Evolutionary conservation across 2,113 vertebrate species (phyloP).

Genomic region (Neogale vison): DNA sequence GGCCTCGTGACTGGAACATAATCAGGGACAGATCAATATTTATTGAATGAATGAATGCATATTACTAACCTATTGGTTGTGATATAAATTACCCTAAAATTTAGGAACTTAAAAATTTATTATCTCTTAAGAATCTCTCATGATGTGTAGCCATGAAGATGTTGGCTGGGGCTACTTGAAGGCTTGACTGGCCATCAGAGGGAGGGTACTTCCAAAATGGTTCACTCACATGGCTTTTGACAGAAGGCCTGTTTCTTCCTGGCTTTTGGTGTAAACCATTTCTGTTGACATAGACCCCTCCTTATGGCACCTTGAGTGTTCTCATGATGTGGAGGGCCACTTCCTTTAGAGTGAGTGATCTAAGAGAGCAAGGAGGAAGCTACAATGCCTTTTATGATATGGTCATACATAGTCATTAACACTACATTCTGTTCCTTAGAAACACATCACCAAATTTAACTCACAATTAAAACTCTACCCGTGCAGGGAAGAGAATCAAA

Average conservation of each 20-base stretch:
- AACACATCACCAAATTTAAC: neutral
- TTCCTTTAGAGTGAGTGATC: neutral
- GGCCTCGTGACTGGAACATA: neutral
- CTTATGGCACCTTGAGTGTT: neutral
- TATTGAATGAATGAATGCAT: neutral
- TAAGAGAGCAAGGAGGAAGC: neutral
- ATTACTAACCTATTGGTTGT: neutral
- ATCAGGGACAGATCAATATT: neutral
- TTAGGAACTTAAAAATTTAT: neutral
- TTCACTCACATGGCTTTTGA: neutral
- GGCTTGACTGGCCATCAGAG: neutral
- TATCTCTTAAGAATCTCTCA: neutral
- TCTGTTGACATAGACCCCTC: neutral
- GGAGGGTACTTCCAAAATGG: neutral
- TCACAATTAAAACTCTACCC: neutral
- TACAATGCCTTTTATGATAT: neutral
- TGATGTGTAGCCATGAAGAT: neutral
- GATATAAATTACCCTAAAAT: neutral
- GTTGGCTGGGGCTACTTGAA: neutral
- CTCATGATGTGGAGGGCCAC: neutral
- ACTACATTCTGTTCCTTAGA: neutral
- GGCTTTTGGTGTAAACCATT: neutral
- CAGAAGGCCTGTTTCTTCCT: neutral
- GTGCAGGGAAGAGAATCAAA: neutral
- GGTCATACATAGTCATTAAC: neutral